Base-by-base conservation (phyloP, 2,797 vertebrate species). In the Sternotherus odoratus region DNA sequence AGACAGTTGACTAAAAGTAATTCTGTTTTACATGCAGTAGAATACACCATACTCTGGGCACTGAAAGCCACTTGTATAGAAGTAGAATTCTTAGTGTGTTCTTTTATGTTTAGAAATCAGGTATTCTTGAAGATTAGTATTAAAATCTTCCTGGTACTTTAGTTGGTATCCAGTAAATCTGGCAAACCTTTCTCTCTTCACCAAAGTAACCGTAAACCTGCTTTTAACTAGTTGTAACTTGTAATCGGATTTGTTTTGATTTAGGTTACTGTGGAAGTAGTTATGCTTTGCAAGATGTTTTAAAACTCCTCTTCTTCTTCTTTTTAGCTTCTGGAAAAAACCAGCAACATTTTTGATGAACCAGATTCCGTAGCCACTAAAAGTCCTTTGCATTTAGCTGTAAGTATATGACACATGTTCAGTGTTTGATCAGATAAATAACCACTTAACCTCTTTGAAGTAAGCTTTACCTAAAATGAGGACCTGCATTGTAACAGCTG, bases 311-410 rank as follows among this genome's bases (percentile, higher is more conserved):
- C 50, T 66, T 51, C 77, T 39, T 88, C 74, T 87, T 86, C 17
- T 43, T 87, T 90, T 80, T 97, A 99, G 99, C 98, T 99, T 96
- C 97, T 99, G 97, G 99, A 99, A 95, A 98, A 98, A 98, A 99
- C 98, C 3, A 98, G 98, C 92, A 96, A 95, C 85, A 97, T 98
- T 78, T 98, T 98, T 92, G 98, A 99, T 28, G 98, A 99, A 80
- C 97, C 97, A 0, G 98, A 99, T 74, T 98, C 98, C 51, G 86
- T 66, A 97, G 97, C 98, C 84, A 98, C 98, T 26, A 98, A 98
- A 97, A 99, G 99, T 95, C 99, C 99, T 1, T 98, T 99, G 92
- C 99, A 99, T 94, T 98, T 99, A 86, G 99, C 99, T 82, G 99
- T 99, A 97, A 99, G 99, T 98, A 96, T 57, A 77, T 77, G 53